Conservation (phyloP, 30 jellyfish, hydroid and myxozoan species). For the Chironex yamaguchii region DNA sequence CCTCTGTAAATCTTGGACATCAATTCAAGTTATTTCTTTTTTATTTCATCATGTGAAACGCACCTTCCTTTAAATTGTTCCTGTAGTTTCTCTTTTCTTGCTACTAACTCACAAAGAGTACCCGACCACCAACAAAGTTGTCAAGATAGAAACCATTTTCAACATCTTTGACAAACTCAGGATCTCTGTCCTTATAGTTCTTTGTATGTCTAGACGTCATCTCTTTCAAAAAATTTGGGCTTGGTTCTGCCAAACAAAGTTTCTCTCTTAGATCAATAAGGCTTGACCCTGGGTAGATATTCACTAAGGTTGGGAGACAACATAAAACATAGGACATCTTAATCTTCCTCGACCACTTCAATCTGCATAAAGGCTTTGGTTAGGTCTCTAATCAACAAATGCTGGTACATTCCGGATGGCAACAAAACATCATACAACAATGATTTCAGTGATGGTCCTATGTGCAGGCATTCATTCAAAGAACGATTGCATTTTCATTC, state of each 20-base stretch:
- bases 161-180: conserved; percentile 5
- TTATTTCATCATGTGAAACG: too few species aligned
- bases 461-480: conserved; percentile 56
- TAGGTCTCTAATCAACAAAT: conserved; percentile 11
- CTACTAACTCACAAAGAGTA: background rate
- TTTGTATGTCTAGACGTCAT: conserved; percentile 6
- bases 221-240: conserved; percentile 20
- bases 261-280: background rate
- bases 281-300: background rate
- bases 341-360: background rate
- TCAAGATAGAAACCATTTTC: conserved; percentile 7
- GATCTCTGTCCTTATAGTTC: conserved; percentile 41
- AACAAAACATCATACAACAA: conserved; percentile 44
- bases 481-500: conserved; percentile 15
- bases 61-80: too few species aligned
- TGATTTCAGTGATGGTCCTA: conserved; percentile 51
- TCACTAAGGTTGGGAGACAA: conserved; percentile 5
- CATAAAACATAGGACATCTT: conserved; percentile 45
- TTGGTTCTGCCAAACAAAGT: conserved; percentile 24
- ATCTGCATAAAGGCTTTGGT: conserved; percentile 47
- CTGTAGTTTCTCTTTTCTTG: background rate
- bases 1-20: too few species aligned
- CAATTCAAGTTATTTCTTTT: too few species aligned
- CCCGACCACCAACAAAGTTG: conserved; percentile 2
- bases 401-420: conserved; percentile 21